A percentile compares a stretch with the other conserved stretches of the same genome.
phyloP scores from a whole-genome alignment of 2,888 invertebrate genomes.

The Drosophila differens region DNA sequence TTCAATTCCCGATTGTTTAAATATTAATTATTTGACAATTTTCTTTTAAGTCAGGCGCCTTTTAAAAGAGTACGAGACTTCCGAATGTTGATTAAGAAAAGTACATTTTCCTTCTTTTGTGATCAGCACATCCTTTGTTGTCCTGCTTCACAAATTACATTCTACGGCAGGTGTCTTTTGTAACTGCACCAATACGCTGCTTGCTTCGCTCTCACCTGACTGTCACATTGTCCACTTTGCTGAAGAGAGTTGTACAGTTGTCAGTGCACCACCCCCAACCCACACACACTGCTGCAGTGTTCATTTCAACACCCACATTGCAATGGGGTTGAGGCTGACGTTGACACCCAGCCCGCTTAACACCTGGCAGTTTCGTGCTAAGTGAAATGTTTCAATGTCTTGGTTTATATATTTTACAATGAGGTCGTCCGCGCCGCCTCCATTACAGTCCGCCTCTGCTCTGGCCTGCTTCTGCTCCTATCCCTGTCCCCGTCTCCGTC shows the following conservation, averaged over 20 bases:
- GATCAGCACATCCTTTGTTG: constrained; percentile 35
- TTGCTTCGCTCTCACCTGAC: constrained; percentile 35
- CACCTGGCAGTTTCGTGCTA: constrained; percentile 70
- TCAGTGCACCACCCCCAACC: constrained; percentile 29
- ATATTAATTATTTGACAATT: neutral
- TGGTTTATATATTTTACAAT: constrained; percentile 79
- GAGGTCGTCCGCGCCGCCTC: constrained; percentile 66
- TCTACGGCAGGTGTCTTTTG: constrained; percentile 20
- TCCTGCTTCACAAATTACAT: constrained; percentile 16
- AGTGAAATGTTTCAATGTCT: constrained; percentile 79
- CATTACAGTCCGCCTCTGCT: constrained; percentile 20
- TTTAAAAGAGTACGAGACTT: constrained; percentile 1
- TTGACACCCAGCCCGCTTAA: constrained; percentile 36
- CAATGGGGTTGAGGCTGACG: constrained; percentile 5
- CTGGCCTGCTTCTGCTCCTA: neutral
- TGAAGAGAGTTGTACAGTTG: constrained; percentile 50
- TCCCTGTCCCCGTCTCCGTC: too few species aligned
- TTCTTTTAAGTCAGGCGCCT: neutral
- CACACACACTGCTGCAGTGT: neutral
- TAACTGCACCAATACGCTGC: constrained; percentile 35
- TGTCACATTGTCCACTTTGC: constrained; percentile 70
- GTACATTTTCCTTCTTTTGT: constrained; percentile 34
- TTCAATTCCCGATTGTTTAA: neutral
- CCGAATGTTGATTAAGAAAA: constrained; percentile 10
- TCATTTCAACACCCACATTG: constrained; percentile 12